phyloP scores from a whole-genome alignment of 2,888 invertebrate genomes.

The Phoronis australis region DNA sequence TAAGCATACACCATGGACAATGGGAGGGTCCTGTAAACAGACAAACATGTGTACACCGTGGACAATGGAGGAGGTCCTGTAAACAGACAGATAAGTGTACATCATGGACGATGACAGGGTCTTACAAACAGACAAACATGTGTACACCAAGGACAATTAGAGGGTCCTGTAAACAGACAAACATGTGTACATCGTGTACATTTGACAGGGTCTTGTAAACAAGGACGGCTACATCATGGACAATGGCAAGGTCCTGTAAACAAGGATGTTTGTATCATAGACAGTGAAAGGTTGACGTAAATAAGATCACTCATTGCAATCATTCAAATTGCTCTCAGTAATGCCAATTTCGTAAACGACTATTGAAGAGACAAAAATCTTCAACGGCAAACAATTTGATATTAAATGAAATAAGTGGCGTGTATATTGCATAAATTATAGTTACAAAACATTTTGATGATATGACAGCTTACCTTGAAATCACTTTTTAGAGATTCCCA shows the following conservation, averaged over 20 bases:
- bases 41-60: no score
- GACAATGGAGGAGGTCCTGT: constrained; percentile 19
- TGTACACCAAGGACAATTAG: constrained; percentile 21
- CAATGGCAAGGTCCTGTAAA: background rate
- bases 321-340: no score
- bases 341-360: no score
- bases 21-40: background rate
- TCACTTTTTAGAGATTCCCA: constrained; percentile 14
- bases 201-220: constrained; percentile 17
- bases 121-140: background rate
- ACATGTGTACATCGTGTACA: no score
- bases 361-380: no score
- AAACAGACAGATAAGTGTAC: constrained; percentile 27
- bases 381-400: no score
- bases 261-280: constrained; percentile 24
- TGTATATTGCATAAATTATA: no score
- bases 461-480: no score
- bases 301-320: no score
- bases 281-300: background rate
- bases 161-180: background rate
- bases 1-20: constrained; percentile 29
- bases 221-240: constrained; percentile 32
- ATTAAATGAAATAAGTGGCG: no score
- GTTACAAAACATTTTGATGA: no score
- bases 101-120: constrained; percentile 18